Evolutionary conservation across 2,797 vertebrate species (phyloP).

Genomic region (Cirrhinus mrigala): DNA sequence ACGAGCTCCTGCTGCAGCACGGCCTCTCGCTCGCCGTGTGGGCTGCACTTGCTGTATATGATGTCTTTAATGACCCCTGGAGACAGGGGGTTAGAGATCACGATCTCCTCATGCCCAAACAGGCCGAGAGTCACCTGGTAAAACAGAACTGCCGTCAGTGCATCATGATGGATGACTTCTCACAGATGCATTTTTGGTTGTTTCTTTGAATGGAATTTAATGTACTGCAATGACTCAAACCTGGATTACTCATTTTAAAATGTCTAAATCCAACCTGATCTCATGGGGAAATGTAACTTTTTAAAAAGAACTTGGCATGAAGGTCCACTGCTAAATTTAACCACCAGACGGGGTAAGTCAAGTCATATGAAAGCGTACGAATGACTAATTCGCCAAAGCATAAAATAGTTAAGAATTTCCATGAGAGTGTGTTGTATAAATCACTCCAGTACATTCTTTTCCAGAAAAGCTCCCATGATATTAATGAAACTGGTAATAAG

Average conservation of each 20-base stretch:
- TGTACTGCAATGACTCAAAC: not conserved
- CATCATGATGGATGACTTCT: not conserved
- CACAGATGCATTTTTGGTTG: not conserved
- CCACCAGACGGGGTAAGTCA: not conserved
- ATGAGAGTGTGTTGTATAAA: not conserved
- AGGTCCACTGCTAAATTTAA: not conserved
- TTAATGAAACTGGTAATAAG: not conserved
- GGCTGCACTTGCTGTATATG: constrained; percentile 90
- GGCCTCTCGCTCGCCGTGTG: constrained; percentile 87
- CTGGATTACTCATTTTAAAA: not conserved
- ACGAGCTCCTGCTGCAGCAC: constrained; percentile 97
- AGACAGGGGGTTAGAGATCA: constrained; percentile 98
- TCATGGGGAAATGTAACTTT: not conserved
- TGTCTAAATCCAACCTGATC: not conserved
- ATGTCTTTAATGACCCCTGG: constrained; percentile 95
- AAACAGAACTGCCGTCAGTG: constrained; percentile 38
- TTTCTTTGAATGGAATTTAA: not conserved
- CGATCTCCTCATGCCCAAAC: constrained; percentile 94
- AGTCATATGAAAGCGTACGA: not conserved
- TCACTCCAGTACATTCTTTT: not conserved
- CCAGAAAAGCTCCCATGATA: not conserved
- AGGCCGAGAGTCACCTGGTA: constrained; percentile 93
- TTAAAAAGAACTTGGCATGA: too few species aligned
- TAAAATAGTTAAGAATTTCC: not conserved
- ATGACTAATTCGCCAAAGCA: not conserved